Base-by-base conservation (phyloP, 1,140 invertebrate species). In the Hylaeus volcanicus region DNA sequence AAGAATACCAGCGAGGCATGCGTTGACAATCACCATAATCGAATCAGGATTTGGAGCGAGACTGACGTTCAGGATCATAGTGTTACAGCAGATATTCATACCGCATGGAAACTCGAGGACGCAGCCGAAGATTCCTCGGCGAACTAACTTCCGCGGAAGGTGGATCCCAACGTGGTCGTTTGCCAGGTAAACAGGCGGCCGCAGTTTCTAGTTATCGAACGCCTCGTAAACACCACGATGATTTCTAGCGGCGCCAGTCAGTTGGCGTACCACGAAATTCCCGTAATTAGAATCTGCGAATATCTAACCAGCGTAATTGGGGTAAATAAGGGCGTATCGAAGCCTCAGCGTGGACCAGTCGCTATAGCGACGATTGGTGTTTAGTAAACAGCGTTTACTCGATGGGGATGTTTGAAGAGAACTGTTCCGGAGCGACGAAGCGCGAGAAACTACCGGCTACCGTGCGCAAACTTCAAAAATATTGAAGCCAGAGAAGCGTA, bases 201-300 rank as follows among this genome's bases (percentile, higher is more conserved):
- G 12, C 60, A 74, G 74, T 43, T 74, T 82, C 75, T 56, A 53
- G 65, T 84, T 79, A 71, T 84, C 71, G 81, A 84, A 71, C 60
- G 8, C 11, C 15, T 48, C n/a, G 45, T 55, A 65, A 84, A 74
- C 75, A 69, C 2, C 9, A 6, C 14, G 70, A 83, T 79, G 77
- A 84, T 83, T 74, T 48, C 48, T 51, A 37, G n/a, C 60, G 55
- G 15, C 43, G 41, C 12, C 37, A 66, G 4, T 37, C 48, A 51
- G 11, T 48, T 48, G 41, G 37, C 6, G 26, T 15, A 14, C 51
- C 11, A 48, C 39, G 68, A 71, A 78, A 78, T 78, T 78, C 51
- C 26, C 11, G 69, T 78, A 78, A 78, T 78, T 78, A 78, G 68
- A 78, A 78, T 71, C 26, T 41, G 5, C 58, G 39, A 55, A 78